Base-by-base conservation (phyloP, 1,140 invertebrate species). In the Lordiphosa stackelbergi region DNA sequence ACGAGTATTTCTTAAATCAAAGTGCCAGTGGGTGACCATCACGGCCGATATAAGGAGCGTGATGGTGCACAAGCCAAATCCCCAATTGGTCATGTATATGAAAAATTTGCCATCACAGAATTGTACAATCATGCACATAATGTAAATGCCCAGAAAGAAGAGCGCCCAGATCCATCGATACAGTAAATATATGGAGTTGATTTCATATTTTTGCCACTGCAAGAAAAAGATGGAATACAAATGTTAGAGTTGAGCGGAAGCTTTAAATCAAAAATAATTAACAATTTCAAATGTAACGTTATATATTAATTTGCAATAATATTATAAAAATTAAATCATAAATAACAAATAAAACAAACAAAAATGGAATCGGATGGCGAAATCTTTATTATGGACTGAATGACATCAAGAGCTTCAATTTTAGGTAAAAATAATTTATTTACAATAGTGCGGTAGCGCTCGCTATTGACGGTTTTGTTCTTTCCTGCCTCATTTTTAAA, bases 11-110 rank as follows among this genome's bases (percentile, higher is more conserved):
- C 53, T 46, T 9, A 83, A 36, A 69, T 87, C 73, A 42, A 38
- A 87, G 51, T 86, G 68, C 85, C 83, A 87, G 42, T 72, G 63
- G 37, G 85, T 87, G 48, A 85, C 86, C 2, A 81, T 58, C 10
- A 86, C 45, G 1, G 86, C 86, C 0, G 71, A 73, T 1, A 84
- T 42, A 1, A 87, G n/a, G 58, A 85, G 64, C 3, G 84, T 85
- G 7, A 78, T n/a, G 8, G 73, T 53, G 41, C 91, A 91, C 0
- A 92, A 60, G 0, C 90, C 73, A 63, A 92, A 90, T 13, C 93
- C 93, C 93, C 93, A 94, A 83, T 94, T 93, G 19, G 93, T 94
- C 60, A 95, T 90, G 78, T 93, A 95, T 37, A 94, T 93, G 34
- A 92, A 91, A 59, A 78, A 77, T 58, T 71, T 85, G 19, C 85